Conservation (phyloP, 2,113 vertebrate genomes). For the Rhodinocichla rosea region DNA sequence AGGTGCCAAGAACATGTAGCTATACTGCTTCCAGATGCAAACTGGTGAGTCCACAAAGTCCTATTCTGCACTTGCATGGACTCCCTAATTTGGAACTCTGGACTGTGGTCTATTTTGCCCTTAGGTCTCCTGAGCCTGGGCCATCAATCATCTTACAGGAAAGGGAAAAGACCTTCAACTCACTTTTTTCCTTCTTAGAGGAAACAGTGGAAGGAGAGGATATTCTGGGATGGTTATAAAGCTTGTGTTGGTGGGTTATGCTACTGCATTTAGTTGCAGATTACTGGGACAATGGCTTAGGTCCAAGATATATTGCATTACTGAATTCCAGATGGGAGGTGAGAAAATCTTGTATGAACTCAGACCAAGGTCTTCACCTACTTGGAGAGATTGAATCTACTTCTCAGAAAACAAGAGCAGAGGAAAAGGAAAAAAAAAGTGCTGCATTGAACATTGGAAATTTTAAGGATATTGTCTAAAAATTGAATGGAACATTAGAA, state of each 20-base stretch:
- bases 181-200: background rate
- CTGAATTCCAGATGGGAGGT: background rate
- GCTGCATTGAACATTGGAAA: accelerated
- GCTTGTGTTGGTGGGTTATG: background rate
- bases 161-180: background rate
- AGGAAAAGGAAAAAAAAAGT: background rate
- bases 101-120: background rate
- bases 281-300: background rate
- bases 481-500: background rate
- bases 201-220: background rate
- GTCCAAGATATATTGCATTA: background rate
- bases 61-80: slow-evolving; percentile 15
- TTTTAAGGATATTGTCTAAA: background rate
- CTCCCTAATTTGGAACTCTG: background rate
- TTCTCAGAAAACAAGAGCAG: background rate
- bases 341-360: background rate
- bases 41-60: slow-evolving; percentile 37
- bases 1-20: slow-evolving; percentile 35
- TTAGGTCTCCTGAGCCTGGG: background rate
- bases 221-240: background rate
- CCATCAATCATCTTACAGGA: background rate
- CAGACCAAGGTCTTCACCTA: background rate
- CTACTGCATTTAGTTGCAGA: background rate
- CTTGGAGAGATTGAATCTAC: background rate
- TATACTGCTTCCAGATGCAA: slow-evolving; percentile 67